Conservation (phyloP, 2,113 vertebrate species). For the Hiodon tergisus region DNA sequence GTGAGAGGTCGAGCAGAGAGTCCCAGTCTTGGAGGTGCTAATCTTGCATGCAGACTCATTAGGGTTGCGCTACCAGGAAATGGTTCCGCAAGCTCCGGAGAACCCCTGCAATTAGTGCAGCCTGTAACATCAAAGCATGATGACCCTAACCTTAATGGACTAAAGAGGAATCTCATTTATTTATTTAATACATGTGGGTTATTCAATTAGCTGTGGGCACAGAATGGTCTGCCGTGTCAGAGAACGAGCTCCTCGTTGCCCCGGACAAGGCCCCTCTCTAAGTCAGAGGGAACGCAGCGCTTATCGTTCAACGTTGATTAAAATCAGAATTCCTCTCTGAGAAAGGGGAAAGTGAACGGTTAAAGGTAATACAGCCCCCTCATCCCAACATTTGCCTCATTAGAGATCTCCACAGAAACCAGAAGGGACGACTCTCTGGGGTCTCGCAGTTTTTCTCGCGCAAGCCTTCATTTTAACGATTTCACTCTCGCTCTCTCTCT, state of each 20-base stretch:
- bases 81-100: constrained; percentile 10
- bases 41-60: constrained; percentile 28
- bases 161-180: constrained; percentile 28
- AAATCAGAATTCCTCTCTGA: background rate
- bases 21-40: constrained; percentile 16
- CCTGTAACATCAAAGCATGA: constrained; percentile 30
- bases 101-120: constrained; percentile 28
- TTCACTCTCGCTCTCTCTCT: background rate
- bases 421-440: background rate
- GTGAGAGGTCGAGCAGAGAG: constrained; percentile 1
- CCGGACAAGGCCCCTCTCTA: background rate
- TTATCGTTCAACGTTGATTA: background rate
- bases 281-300: background rate
- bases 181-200: constrained; percentile 24
- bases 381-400: constrained; percentile 13
- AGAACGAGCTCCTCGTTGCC: background rate
- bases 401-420: constrained; percentile 19
- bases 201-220: constrained; percentile 11
- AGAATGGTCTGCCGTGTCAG: background rate
- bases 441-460: background rate
- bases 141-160: constrained; percentile 31
- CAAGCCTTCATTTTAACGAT: background rate
- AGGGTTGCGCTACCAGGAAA: constrained; percentile 17
- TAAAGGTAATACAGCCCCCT: constrained; percentile 8
- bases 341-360: constrained; percentile 15